These are phyloP conservation scores for Drosophila anomalipes DNA, from an alignment of 2,888 invertebrate species.

Conservation along the genomic window DNA sequence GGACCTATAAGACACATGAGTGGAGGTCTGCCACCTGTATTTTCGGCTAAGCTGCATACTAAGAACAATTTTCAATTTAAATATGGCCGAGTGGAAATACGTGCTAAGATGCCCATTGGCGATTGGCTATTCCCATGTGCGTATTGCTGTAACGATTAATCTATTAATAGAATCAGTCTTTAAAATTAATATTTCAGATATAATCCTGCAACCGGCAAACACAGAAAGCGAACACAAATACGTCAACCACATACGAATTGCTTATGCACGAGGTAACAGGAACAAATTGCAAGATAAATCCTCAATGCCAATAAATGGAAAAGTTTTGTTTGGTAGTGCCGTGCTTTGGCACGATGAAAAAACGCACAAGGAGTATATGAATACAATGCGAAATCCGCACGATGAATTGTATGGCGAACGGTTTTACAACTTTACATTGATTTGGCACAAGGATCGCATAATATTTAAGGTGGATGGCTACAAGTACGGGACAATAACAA, in stretches of 20 bases:
- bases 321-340: slow-evolving; percentile 35
- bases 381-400: background rate
- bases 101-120: slow-evolving; percentile 34
- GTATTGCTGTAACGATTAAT: background rate
- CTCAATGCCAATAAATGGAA: background rate
- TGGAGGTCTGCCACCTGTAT: background rate
- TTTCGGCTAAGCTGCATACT: slow-evolving; percentile 26
- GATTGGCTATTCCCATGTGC: slow-evolving; percentile 49
- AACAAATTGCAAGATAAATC: background rate
- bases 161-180: too few relatives aligned
- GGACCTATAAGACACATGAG: fast-evolving
- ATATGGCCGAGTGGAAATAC: slow-evolving; percentile 45
- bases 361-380: slow-evolving; percentile 1
- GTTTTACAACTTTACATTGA: slow-evolving; percentile 39
- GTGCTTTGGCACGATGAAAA: background rate
- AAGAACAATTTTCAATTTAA: slow-evolving; percentile 18
- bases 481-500: slow-evolving; percentile 28
- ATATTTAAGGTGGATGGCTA: slow-evolving; percentile 38
- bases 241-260: slow-evolving; percentile 31
- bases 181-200: slow-evolving; percentile 18
- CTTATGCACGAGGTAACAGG: slow-evolving; percentile 39
- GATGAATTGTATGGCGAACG: background rate
- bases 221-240: background rate
- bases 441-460: slow-evolving; percentile 41
- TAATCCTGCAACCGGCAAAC: slow-evolving; percentile 24